Percentiles rank a stretch among this genome's conserved stretches.
Evolutionary conservation across 2,113 vertebrate genomes (phyloP).

Genomic region (Ondatra zibethicus): DNA sequence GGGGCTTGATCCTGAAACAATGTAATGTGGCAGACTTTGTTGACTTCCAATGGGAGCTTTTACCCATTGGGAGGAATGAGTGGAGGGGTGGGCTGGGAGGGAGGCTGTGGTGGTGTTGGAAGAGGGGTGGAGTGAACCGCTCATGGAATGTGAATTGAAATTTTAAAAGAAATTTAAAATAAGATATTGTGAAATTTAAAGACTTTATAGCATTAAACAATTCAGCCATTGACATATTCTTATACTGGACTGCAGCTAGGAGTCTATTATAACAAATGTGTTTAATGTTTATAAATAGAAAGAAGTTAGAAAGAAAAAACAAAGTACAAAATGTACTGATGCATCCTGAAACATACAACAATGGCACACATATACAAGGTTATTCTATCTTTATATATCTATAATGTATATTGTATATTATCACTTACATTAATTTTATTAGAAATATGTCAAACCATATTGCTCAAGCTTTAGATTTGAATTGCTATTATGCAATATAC

Average conservation of each 20-base stretch:
- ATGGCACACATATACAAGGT: background rate
- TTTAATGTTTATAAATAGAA: background rate
- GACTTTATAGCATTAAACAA: background rate
- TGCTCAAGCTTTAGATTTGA: background rate
- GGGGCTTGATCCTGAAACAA: no score
- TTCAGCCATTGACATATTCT: background rate
- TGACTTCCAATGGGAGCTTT: no score
- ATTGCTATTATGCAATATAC: background rate
- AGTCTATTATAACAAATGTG: background rate
- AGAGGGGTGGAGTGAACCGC: no score
- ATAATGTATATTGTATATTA: background rate
- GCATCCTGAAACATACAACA: no score
- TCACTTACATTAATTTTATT: background rate
- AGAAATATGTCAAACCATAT: background rate
- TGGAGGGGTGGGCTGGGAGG: no score
- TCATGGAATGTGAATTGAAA: no score
- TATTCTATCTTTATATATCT: background rate
- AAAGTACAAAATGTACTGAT: background rate
- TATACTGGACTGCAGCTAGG: background rate
- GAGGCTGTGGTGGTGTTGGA: no score
- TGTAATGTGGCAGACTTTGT: no score
- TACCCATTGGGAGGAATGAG: no score
- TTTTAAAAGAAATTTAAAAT: no score
- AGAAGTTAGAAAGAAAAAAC: background rate
- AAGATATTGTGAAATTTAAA: background rate